Evolutionary conservation across 2,797 vertebrate genomes (phyloP).

Genomic region (Chelmon rostratus): DNA sequence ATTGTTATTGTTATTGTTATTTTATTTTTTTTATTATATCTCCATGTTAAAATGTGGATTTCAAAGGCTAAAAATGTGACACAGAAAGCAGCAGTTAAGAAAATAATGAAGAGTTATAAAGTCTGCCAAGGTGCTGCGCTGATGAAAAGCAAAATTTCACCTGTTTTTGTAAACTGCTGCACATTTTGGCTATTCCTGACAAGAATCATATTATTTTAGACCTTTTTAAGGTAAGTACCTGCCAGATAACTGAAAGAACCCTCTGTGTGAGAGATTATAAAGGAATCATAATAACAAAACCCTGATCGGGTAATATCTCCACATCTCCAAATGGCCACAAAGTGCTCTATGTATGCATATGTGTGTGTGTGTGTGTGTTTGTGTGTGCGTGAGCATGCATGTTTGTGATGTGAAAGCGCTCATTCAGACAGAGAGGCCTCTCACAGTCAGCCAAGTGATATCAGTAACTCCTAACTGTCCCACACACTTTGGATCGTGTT

Average conservation of each 20-base stretch:
- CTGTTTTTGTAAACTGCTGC: background rate
- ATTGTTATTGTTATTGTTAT: no score
- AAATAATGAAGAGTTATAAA: no score
- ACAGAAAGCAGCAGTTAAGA: no score
- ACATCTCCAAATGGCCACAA: slow-evolving; percentile 28
- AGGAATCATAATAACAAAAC: slow-evolving; percentile 25
- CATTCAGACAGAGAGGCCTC: slow-evolving; percentile 71
- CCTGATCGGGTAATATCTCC: slow-evolving; percentile 7
- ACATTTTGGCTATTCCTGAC: background rate
- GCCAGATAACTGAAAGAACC: slow-evolving; percentile 9
- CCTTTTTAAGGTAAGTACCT: background rate
- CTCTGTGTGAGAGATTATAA: slow-evolving; percentile 14
- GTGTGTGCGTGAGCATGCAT: slow-evolving; percentile 30
- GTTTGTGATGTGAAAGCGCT: slow-evolving; percentile 61
- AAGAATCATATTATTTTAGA: background rate
- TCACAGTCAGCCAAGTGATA: slow-evolving; percentile 71
- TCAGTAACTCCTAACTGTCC: slow-evolving; percentile 76
- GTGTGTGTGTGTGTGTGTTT: background rate
- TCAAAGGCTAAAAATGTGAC: background rate
- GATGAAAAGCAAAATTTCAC: background rate
- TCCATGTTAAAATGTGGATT: background rate
- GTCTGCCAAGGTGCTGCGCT: background rate
- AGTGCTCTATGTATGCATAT: slow-evolving; percentile 25
- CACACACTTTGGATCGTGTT: slow-evolving; percentile 46
- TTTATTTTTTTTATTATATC: background rate